Evolutionary conservation across 2,113 vertebrate genomes (phyloP).

Genomic region (Puntigrus tetrazona): DNA sequence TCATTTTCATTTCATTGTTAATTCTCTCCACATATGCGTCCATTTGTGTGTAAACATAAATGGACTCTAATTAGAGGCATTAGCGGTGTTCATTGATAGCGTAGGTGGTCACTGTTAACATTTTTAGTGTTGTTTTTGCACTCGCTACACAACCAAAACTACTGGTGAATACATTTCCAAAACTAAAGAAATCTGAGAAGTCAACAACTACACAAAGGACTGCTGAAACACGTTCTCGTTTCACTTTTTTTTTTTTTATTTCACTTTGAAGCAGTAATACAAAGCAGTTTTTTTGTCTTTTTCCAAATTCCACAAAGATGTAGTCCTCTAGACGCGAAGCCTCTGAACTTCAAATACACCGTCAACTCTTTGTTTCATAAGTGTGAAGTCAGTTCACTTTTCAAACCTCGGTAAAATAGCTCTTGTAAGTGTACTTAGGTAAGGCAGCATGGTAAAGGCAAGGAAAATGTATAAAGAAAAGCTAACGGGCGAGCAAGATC

Average conservation of each 20-base stretch:
- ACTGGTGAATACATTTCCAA: too few relatives aligned
- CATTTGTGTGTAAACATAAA: not conserved
- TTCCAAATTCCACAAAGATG: slow-evolving; percentile 59
- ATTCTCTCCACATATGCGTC: too few relatives aligned
- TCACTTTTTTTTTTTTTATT: slow-evolving; percentile 73
- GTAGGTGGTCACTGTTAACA: not conserved
- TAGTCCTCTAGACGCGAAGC: slow-evolving; percentile 64
- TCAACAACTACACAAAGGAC: slow-evolving; percentile 10
- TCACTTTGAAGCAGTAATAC: slow-evolving; percentile 74
- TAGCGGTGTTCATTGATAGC: not conserved
- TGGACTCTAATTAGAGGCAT: not conserved
- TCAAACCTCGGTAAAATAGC: slow-evolving; percentile 45
- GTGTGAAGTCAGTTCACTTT: slow-evolving; percentile 66
- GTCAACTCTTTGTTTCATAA: slow-evolving; percentile 62
- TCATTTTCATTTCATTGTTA: too few relatives aligned
- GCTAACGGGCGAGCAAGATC: slow-evolving; percentile 42
- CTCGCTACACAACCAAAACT: too few relatives aligned
- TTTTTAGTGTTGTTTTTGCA: not conserved
- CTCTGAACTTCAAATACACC: slow-evolving; percentile 66
- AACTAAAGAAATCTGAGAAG: not conserved
- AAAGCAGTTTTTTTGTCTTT: slow-evolving; percentile 69
- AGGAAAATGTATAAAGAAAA: slow-evolving; percentile 35
- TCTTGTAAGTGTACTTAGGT: slow-evolving; percentile 56
- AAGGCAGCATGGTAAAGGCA: slow-evolving; percentile 71
- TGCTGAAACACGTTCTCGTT: slow-evolving; percentile 11